Evolutionary conservation across 2,113 vertebrate species (phyloP).

Genomic region (Glareola pratincola): DNA sequence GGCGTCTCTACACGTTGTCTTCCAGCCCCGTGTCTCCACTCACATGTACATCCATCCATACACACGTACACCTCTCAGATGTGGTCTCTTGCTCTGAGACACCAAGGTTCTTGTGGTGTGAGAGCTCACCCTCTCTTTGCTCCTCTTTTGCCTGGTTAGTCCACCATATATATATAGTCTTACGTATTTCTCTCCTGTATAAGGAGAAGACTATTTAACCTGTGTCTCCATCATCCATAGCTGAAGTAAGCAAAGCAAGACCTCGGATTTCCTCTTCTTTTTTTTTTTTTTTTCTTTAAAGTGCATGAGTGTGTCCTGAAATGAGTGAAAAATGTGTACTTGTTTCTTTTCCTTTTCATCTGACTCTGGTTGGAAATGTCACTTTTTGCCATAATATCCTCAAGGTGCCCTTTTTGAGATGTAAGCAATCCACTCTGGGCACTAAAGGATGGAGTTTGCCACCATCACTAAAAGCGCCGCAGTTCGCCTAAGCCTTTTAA

Average conservation of each 20-base stretch:
- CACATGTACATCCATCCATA: neutral
- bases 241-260: neutral
- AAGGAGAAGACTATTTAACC: neutral
- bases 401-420: neutral
- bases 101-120: neutral
- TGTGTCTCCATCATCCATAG: neutral
- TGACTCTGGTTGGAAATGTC: neutral
- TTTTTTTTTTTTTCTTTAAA: neutral
- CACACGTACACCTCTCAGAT: neutral
- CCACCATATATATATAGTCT: neutral
- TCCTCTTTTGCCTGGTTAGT: neutral
- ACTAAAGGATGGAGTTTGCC: neutral
- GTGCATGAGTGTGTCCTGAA: neutral
- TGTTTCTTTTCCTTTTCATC: neutral
- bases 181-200: neutral
- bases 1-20: fast-evolving
- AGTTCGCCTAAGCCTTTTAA: neutral
- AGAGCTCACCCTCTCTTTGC: neutral
- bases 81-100: neutral
- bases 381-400: neutral
- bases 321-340: neutral
- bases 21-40: neutral
- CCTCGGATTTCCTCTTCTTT: neutral
- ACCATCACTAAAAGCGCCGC: neutral
- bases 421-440: neutral